phyloP scores from a whole-genome alignment of 2,113 vertebrate genomes.

The Helogale parvula region DNA sequence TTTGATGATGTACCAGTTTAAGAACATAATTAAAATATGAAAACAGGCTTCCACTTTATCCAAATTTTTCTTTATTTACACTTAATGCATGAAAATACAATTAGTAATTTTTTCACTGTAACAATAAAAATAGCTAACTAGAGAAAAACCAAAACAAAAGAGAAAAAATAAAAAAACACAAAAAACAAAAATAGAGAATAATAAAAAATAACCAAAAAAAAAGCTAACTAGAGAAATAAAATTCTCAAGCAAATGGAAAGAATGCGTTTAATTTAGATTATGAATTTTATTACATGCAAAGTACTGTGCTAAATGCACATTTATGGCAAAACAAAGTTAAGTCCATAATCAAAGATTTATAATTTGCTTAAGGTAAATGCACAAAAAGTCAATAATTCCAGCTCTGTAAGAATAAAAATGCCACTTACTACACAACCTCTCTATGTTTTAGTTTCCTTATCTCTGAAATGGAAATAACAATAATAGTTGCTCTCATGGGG shows the following conservation, averaged over 20 bases:
- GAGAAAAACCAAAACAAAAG: no score
- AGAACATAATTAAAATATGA: not conserved
- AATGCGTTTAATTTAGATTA: not conserved
- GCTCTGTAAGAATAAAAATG: not conserved
- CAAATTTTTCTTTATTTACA: not conserved
- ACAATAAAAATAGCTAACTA: conserved; percentile 15
- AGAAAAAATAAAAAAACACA: no score
- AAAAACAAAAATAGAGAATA: no score
- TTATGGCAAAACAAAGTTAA: not conserved
- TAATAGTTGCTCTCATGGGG: not conserved
- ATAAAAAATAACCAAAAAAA: no score
- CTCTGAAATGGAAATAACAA: not conserved
- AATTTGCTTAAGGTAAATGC: not conserved
- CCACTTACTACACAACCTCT: not conserved
- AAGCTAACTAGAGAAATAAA: conserved; percentile 19
- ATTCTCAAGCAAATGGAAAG: conserved; percentile 22
- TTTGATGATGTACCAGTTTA: conserved; percentile 6
- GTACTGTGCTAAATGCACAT: not conserved
- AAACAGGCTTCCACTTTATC: not conserved
- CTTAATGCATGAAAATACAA: not conserved
- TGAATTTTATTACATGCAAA: conserved; percentile 11
- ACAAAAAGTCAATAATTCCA: not conserved
- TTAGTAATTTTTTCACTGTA: not conserved
- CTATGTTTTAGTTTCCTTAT: not conserved
- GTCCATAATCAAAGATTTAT: not conserved